Evolutionary conservation across 1,140 invertebrate species (phyloP).

Genomic region (Aphidius gifuensis): DNA sequence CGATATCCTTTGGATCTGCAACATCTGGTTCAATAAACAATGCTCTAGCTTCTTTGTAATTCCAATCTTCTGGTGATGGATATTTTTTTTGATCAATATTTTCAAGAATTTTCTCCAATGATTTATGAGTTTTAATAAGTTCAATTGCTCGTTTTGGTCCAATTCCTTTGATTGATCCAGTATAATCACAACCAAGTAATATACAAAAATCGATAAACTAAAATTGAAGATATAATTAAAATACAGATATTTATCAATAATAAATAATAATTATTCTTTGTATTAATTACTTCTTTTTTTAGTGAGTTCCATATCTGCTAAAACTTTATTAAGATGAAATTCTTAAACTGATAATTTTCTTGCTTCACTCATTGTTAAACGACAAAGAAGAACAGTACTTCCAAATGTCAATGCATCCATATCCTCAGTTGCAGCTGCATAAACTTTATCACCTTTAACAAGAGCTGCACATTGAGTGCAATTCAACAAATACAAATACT

Average conservation of each 20-base stretch:
- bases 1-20: conserved; percentile 67
- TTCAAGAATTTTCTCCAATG: too few species aligned
- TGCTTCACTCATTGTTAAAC: conserved; percentile 95
- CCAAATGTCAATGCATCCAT: conserved; percentile 99
- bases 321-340: conserved; percentile 81
- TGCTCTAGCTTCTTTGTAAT: conserved; percentile 77
- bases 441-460: conserved; percentile 90
- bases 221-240: too few species aligned
- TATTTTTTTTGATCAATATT: too few species aligned
- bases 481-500: conserved; percentile 98
- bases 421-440: conserved; percentile 96
- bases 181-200: too few species aligned
- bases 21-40: conserved; percentile 90
- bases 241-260: conserved; percentile 81
- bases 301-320: conserved; percentile 76
- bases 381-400: conserved; percentile 94
- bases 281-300: conserved; percentile 68
- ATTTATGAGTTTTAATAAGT: too few species aligned
- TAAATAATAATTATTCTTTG: conserved; percentile 62
- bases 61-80: too few species aligned
- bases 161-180: too few species aligned
- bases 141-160: too few species aligned
- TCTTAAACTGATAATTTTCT: conserved; percentile 97
- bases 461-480: conserved; percentile 96
- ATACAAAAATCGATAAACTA: too few species aligned